Evolutionary conservation across 2,797 vertebrate species (phyloP).

Genomic region (Geotrypetes seraphini): DNA sequence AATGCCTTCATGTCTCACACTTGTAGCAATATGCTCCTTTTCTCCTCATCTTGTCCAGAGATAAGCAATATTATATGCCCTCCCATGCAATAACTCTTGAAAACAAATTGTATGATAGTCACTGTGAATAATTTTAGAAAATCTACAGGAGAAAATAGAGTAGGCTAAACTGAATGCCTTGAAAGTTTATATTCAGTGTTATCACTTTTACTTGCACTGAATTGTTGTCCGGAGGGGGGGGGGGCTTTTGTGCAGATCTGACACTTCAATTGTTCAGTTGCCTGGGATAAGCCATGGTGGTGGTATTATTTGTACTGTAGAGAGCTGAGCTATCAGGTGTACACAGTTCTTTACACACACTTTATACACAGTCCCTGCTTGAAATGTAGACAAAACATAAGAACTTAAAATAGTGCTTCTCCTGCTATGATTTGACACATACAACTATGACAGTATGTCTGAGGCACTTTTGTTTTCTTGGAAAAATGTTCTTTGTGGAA

Average conservation of each 20-base stretch:
- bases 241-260: slow-evolving; percentile 74
- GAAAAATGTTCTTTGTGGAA: too few species aligned
- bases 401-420: too few species aligned
- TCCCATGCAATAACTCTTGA: slow-evolving; percentile 50
- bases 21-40: slow-evolving; percentile 37
- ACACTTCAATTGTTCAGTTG: slow-evolving; percentile 75
- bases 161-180: slow-evolving; percentile 64
- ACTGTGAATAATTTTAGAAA: slow-evolving; percentile 59
- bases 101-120: slow-evolving; percentile 51
- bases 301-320: too few species aligned
- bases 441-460: slow-evolving; percentile 77
- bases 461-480: slow-evolving; percentile 78
- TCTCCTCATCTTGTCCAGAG: slow-evolving; percentile 27
- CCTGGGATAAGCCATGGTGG: slow-evolving; percentile 61
- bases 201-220: slow-evolving; percentile 70
- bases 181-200: slow-evolving; percentile 62
- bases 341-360: too few species aligned
- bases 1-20: slow-evolving; percentile 61
- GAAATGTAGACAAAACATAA: too few species aligned
- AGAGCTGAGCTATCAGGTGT: too few species aligned
- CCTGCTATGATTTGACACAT: slow-evolving; percentile 61
- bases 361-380: too few species aligned
- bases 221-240: slow-evolving; percentile 65
- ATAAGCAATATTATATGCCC: slow-evolving; percentile 40
- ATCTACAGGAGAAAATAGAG: slow-evolving; percentile 51